Conservation (phyloP, 2,888 invertebrate genomes). For the Magallana nippona region DNA sequence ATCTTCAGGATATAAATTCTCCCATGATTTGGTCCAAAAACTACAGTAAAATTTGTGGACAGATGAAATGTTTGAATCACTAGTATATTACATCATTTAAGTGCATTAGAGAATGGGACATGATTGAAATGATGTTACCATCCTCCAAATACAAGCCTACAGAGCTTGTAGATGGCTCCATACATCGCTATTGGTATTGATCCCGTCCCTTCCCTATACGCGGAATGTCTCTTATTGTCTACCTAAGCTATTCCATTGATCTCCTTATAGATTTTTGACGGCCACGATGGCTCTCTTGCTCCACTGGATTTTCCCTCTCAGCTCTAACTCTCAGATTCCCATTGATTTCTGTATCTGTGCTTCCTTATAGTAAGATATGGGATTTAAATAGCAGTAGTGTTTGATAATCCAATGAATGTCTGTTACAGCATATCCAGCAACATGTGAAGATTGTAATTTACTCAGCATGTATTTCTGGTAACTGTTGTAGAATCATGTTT, state of each 20-base stretch:
- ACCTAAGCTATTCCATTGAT: constrained; percentile 5
- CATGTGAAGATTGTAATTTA: too few species aligned
- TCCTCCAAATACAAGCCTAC: not conserved
- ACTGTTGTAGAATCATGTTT: too few species aligned
- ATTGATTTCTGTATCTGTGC: constrained; percentile 2
- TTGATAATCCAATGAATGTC: too few species aligned
- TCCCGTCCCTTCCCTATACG: not conserved
- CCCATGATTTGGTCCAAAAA: too few species aligned
- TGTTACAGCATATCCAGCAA: too few species aligned
- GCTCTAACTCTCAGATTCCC: not conserved
- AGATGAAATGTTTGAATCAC: too few species aligned
- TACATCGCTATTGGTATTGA: not conserved
- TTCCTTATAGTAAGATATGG: not conserved
- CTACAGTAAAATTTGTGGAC: too few species aligned
- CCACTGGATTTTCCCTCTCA: not conserved
- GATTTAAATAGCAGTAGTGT: too few species aligned
- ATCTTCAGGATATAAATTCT: too few species aligned
- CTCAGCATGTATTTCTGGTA: too few species aligned
- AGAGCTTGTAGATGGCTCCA: not conserved
- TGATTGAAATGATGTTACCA: not conserved
- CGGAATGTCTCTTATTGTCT: not conserved
- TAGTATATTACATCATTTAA: too few species aligned
- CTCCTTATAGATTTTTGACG: constrained; percentile 1
- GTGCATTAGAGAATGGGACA: too few species aligned
- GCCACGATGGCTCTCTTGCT: not conserved